phyloP scores from a whole-genome alignment of 2,797 vertebrate genomes.

The Bucorvus abyssinicus region DNA sequence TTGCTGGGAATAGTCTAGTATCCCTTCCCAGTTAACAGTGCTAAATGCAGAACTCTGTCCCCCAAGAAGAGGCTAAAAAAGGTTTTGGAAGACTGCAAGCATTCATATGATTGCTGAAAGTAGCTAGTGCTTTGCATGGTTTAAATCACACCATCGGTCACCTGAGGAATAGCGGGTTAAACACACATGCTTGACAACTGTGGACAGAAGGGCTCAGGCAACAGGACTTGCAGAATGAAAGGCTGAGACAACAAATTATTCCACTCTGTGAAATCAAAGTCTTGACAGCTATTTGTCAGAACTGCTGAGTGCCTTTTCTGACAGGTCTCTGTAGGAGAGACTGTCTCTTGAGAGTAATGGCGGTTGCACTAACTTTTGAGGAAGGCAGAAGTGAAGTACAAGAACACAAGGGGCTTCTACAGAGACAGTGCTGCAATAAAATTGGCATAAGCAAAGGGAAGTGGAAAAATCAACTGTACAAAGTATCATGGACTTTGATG shows the following conservation, averaged over 20 bases:
- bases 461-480: not conserved
- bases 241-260: not conserved
- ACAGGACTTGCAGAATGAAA: not conserved
- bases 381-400: not conserved
- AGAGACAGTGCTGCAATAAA: not conserved
- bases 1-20: not conserved
- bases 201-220: not conserved
- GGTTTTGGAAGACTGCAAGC: not conserved
- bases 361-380: not conserved
- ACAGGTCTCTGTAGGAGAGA: not conserved
- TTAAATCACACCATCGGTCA: not conserved
- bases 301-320: not conserved
- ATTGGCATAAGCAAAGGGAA: not conserved
- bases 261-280: not conserved
- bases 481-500: not conserved
- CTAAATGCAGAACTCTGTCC: not conserved
- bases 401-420: not conserved
- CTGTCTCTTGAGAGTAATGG: not conserved
- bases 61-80: not conserved
- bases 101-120: not conserved
- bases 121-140: not conserved
- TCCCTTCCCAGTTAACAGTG: not conserved
- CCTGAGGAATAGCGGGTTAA: not conserved
- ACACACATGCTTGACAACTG: not conserved
- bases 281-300: not conserved